phyloP scores from a whole-genome alignment of 2,888 invertebrate genomes.

The Cosmorhoe ocellata region DNA sequence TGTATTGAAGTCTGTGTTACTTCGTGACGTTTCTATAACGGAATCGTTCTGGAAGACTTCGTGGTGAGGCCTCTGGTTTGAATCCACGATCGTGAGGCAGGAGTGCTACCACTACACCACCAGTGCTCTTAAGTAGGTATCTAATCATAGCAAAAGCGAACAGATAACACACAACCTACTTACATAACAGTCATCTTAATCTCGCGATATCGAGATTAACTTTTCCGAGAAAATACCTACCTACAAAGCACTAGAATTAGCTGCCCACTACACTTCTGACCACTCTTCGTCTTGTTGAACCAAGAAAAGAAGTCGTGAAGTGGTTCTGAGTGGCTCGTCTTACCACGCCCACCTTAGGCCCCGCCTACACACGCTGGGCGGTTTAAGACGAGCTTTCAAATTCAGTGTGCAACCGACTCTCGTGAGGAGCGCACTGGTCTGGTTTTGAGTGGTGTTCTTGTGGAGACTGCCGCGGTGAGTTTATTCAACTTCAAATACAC shows the following conservation, averaged over 20 bases:
- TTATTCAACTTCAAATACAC: conserved; percentile 6
- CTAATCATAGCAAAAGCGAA: too few relatives aligned
- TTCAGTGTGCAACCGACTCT: conserved; percentile 49
- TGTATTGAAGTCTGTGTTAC: too few relatives aligned
- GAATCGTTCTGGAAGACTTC: too few relatives aligned
- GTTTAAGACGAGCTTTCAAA: conserved; percentile 37
- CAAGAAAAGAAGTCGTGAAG: conserved; percentile 64
- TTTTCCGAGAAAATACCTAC: background rate
- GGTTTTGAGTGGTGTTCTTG: background rate
- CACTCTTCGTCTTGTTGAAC: conserved; percentile 59
- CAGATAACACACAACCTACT: too few relatives aligned
- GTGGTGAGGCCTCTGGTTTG: too few relatives aligned
- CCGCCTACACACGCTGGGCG: conserved; percentile 69
- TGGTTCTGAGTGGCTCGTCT: conserved; percentile 64
- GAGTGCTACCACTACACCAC: too few relatives aligned
- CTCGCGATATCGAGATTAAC: conserved; percentile 9
- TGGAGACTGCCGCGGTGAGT: conserved; percentile 11
- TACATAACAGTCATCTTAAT: conserved; percentile 8
- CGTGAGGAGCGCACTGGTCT: conserved; percentile 34
- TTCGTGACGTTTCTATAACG: too few relatives aligned
- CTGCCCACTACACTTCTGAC: conserved; percentile 28
- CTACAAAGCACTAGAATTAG: background rate
- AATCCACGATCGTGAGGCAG: too few relatives aligned
- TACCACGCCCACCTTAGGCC: conserved; percentile 64
- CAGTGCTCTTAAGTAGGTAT: too few relatives aligned